These are phyloP conservation scores for Ceratina japonica DNA, from an alignment of 1,140 invertebrate species.

Conservation along the genomic window DNA sequence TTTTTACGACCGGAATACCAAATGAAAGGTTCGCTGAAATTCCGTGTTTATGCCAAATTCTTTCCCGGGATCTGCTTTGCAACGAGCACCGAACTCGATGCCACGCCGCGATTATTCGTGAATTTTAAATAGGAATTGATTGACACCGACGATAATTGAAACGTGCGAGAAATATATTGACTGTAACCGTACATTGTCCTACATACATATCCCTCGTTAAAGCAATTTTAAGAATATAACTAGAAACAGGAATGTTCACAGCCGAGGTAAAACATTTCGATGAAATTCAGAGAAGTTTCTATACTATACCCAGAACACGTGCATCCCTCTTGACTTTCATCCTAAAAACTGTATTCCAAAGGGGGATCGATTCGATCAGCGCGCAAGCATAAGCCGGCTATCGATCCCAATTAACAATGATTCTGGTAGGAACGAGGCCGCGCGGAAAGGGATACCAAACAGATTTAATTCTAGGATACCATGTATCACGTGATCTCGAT, in stretches of 20 bases:
- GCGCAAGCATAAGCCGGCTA: neutral
- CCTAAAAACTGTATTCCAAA: too few relatives aligned
- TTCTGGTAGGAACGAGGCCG: neutral
- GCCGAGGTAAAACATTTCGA: neutral
- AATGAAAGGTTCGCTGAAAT: constrained; percentile 36
- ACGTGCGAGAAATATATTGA: neutral
- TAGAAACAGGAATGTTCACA: too few relatives aligned
- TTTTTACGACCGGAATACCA: constrained; percentile 37
- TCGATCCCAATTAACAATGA: neutral
- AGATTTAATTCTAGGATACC: constrained; percentile 6
- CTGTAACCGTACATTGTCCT: too few relatives aligned
- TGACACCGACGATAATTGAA: neutral
- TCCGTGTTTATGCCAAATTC: constrained; percentile 27
- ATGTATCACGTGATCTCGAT: neutral
- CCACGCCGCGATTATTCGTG: neutral
- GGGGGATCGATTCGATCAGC: too few relatives aligned
- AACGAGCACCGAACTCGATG: neutral
- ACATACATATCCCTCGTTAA: too few relatives aligned
- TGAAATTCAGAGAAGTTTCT: neutral
- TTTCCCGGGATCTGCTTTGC: constrained; percentile 4
- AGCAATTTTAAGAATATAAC: too few relatives aligned
- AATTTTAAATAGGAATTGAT: constrained; percentile 13
- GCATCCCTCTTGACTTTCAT: too few relatives aligned
- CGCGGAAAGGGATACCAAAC: neutral
- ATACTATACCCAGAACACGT: too few relatives aligned